Base-by-base conservation (phyloP, 1,140 invertebrate species). In the Heliothis virescens region DNA sequence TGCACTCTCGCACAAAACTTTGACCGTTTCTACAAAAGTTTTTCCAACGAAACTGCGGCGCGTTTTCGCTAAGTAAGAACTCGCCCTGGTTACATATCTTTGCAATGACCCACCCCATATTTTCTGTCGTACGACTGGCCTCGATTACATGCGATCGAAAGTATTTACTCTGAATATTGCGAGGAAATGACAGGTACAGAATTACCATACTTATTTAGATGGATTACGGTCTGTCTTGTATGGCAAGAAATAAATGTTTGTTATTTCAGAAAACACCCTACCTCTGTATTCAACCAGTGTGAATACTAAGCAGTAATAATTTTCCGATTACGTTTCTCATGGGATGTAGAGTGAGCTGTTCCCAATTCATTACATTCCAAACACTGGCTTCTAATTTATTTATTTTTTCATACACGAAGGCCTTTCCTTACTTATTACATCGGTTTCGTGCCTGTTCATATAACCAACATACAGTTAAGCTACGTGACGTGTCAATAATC, bases 21-120 rank as follows among this genome's bases (percentile, higher is more conserved):
- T 13, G 41, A 16, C 41, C 16, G 63, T 67, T 67, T 41, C 63
- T 15, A 7, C 34, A 0, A 67, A 67, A 16, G 47, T 26, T 47
- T 48, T 48, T 48, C 10, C 16, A 47, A 9, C 34, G 10, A 65
- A 69, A 52, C 48, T 53, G 13, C 65, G 15, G 65, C 13, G 15
- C 48, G 48, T 13, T 26, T 26, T 29, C 12, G 7, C 48, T 15
- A 53, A 52, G 47, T 18, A 71, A 71, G 48, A 26, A 9, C 48
- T 52, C 15, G 65, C 47, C 67, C 67, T 71, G 18, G 18, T 71
- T 71, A 29, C 67, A 71, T 71, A 29, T 71, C 48, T 71, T 52
- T 52, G 21, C 67, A n/a, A 29, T 50, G 48, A 71, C 21, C 67
- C 67, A 53, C 67, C 48, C 67, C 67, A 41, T 71, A 26, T 71